Evolutionary conservation across 2,797 vertebrate species (phyloP).

Genomic region (Lepidocolaptes lacrymiger): DNA sequence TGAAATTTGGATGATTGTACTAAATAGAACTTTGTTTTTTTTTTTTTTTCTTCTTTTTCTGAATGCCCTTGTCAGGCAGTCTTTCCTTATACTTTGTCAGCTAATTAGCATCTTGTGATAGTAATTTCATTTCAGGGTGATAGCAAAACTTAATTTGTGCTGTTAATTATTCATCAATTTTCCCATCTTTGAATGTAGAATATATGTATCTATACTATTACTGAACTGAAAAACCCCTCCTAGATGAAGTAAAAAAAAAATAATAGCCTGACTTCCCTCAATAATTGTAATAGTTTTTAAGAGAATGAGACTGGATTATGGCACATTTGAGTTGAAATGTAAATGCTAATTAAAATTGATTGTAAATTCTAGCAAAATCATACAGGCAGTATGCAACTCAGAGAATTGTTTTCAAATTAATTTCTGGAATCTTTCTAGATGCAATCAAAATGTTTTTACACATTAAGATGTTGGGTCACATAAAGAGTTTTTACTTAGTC

Average conservation of each 20-base stretch:
- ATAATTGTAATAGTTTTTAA: background rate
- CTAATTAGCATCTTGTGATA: slow-evolving; percentile 29
- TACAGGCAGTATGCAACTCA: background rate
- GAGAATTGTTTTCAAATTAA: background rate
- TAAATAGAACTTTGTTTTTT: background rate
- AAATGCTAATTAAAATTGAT: slow-evolving; percentile 1
- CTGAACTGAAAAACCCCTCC: background rate
- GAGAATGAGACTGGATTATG: background rate
- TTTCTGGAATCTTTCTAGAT: background rate
- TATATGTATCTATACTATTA: background rate
- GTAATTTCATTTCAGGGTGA: background rate
- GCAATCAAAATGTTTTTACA: background rate
- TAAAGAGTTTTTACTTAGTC: background rate
- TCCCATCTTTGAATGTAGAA: background rate
- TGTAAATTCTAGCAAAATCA: background rate
- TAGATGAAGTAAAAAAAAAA: background rate
- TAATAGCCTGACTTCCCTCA: background rate
- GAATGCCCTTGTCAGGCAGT: background rate
- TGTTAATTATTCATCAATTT: slow-evolving; percentile 43
- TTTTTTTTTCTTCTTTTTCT: background rate
- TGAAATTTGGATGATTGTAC: background rate
- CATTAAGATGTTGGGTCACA: background rate
- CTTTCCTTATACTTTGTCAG: background rate
- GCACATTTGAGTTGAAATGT: background rate
- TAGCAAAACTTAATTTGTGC: slow-evolving; percentile 39